Conservation (phyloP, 2,888 invertebrate species). For the Torymus tubicola region DNA sequence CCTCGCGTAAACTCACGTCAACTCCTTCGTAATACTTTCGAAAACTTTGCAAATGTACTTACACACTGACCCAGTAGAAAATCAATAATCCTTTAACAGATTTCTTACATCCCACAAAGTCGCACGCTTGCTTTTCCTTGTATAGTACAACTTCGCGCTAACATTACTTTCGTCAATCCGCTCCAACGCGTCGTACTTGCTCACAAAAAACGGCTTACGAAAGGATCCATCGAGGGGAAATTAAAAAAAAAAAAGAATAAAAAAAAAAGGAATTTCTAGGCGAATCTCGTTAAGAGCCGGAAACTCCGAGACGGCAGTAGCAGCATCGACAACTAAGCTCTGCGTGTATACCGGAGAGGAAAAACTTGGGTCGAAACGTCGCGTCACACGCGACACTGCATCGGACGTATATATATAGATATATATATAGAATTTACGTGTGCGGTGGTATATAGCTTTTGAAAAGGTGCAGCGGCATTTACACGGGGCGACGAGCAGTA, state of each 20-base stretch:
- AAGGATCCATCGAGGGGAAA: not conserved
- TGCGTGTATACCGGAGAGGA: no score
- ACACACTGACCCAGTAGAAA: not conserved
- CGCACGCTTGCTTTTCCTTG: not conserved
- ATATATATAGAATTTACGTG: no score
- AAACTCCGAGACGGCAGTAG: not conserved
- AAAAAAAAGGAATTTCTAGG: no score
- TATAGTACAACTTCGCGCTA: not conserved
- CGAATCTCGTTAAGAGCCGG: not conserved
- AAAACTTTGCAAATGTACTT: not conserved
- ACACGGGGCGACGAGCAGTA: not conserved
- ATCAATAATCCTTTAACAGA: constrained; percentile 5
- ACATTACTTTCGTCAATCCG: no score
- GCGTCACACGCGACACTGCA: not conserved
- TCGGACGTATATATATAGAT: not conserved
- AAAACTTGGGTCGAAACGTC: no score
- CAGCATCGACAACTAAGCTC: no score
- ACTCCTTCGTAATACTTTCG: no score
- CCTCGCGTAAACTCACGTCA: not conserved
- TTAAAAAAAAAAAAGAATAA: not conserved
- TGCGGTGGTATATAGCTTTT: no score
- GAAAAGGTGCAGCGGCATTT: not conserved
- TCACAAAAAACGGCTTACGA: not conserved
- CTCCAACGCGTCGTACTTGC: not conserved
- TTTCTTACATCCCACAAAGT: constrained; percentile 9